Percentiles rank a stretch among this genome's conserved stretches.
Evolutionary conservation across 2,797 vertebrate species (phyloP).

Genomic region (Myoxocephalus aenaeus): DNA sequence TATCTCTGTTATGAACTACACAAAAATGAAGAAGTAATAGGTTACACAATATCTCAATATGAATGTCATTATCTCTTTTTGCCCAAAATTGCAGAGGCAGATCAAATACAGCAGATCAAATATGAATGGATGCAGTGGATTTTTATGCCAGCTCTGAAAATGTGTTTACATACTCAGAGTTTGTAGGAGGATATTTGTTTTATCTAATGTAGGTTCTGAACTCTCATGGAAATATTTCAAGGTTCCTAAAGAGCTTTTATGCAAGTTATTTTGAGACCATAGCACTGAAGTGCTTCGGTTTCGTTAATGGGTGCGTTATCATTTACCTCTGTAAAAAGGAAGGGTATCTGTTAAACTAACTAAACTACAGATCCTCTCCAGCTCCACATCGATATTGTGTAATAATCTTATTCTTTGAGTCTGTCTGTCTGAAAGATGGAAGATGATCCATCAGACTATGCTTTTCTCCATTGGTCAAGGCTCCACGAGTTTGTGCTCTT

Average conservation of each 20-base stretch:
- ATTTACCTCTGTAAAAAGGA: background rate
- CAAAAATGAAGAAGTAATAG: background rate
- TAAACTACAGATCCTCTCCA: background rate
- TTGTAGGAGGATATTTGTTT: background rate
- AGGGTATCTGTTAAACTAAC: background rate
- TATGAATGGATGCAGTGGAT: background rate
- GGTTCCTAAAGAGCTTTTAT: background rate
- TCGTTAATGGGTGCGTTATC: background rate
- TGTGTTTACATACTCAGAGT: background rate
- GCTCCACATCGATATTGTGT: background rate
- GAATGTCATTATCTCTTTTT: background rate
- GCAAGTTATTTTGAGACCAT: background rate
- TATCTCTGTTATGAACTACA: background rate
- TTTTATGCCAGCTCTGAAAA: background rate
- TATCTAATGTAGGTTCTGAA: background rate
- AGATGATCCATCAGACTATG: background rate
- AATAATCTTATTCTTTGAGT: background rate
- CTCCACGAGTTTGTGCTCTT: background rate
- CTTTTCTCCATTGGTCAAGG: background rate
- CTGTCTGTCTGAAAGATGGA: background rate
- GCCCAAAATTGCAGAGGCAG: conserved; percentile 8
- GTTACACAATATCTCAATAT: background rate
- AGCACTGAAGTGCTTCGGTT: background rate
- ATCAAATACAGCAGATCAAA: background rate
- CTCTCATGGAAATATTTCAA: background rate